These are phyloP conservation scores for Microctenopoma lineatum DNA, from an alignment of 2,797 vertebrate genomes.

Conservation along the genomic window DNA sequence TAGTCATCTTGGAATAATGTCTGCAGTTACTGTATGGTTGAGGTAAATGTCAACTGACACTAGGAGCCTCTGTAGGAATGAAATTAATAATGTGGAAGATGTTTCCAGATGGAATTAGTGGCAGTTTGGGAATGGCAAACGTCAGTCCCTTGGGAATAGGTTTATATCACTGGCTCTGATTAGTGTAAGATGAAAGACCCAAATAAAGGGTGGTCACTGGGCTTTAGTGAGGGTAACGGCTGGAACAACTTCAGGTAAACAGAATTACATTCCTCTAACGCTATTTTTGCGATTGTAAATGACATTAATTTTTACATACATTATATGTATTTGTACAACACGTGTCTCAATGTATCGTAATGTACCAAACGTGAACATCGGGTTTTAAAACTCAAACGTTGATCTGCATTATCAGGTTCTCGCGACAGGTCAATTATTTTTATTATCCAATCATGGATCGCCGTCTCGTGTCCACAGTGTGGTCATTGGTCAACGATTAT, in stretches of 20 bases:
- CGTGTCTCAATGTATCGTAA: not conserved
- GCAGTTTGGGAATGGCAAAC: too few species aligned
- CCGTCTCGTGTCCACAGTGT: not conserved
- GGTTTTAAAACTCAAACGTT: fast-evolving
- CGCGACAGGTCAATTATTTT: not conserved
- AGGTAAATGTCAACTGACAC: too few species aligned
- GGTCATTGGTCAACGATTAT: not conserved
- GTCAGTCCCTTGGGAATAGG: too few species aligned
- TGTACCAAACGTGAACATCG: not conserved
- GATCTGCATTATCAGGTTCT: not conserved
- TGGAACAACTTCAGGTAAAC: not conserved
- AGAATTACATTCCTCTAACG: not conserved
- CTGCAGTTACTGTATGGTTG: not conserved
- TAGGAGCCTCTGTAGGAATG: not conserved
- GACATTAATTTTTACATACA: not conserved
- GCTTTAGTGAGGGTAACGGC: too few species aligned
- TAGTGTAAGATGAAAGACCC: too few species aligned
- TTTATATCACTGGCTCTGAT: too few species aligned
- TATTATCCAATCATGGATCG: slow-evolving; percentile 17
- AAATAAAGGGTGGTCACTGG: too few species aligned
- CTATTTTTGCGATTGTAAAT: not conserved
- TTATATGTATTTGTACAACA: too few species aligned
- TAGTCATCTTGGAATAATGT: not conserved
- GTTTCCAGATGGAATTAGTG: slow-evolving; percentile 2
- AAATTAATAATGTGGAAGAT: not conserved